Conservation (phyloP, 2,797 vertebrate species). For the Lagocephalus sceleratus region DNA sequence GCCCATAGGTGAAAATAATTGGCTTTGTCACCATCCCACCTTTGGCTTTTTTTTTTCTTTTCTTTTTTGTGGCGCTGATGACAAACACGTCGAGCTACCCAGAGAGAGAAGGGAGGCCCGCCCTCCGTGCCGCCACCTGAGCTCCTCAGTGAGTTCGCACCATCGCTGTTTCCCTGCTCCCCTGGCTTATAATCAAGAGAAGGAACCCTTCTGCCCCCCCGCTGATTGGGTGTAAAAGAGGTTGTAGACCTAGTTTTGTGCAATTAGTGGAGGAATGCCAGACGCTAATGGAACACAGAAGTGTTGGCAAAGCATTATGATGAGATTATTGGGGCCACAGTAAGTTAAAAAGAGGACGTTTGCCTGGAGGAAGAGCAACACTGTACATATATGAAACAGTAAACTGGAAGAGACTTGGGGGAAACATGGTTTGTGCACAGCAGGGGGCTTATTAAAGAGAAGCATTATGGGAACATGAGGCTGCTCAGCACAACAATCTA, state of each 20-base stretch:
- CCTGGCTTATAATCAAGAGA: constrained; percentile 61
- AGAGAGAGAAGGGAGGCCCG: constrained; percentile 34
- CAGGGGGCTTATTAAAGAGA: constrained; percentile 41
- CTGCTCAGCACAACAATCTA: constrained; percentile 61
- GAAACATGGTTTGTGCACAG: constrained; percentile 53
- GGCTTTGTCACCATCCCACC: constrained; percentile 60
- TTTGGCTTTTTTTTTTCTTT: not conserved
- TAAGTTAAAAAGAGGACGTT: constrained; percentile 45
- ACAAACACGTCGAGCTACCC: constrained; percentile 37
- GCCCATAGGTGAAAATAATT: constrained; percentile 77
- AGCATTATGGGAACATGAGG: constrained; percentile 63
- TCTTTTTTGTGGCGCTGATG: constrained; percentile 31
- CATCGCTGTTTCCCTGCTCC: constrained; percentile 34
- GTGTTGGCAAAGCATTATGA: constrained; percentile 58
- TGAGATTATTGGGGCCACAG: constrained; percentile 50
- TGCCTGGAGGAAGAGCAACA: constrained; percentile 50
- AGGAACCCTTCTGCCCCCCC: constrained; percentile 48
- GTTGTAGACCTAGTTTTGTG: constrained; percentile 72
- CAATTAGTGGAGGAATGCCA: constrained; percentile 76
- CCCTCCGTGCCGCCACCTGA: constrained; percentile 38
- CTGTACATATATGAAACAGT: constrained; percentile 51
- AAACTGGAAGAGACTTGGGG: constrained; percentile 47
- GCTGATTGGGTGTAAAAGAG: constrained; percentile 75
- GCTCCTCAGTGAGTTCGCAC: constrained; percentile 25
- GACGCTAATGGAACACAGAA: constrained; percentile 65